Evolutionary conservation across 2,797 vertebrate species (phyloP).

Genomic region (Sebastes baramenuke): DNA sequence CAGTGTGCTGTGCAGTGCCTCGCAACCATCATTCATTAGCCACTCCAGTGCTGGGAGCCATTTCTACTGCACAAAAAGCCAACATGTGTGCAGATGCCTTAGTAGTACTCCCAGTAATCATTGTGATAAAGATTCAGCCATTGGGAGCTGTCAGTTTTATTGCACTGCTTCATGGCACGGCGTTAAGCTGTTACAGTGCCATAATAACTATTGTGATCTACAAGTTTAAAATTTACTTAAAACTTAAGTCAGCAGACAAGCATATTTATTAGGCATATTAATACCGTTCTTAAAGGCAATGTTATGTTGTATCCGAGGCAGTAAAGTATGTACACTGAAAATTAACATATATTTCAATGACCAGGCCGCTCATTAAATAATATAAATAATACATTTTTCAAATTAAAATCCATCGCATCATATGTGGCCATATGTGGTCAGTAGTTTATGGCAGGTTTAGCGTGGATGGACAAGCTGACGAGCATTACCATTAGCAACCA

Average conservation of each 20-base stretch:
- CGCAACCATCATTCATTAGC: constrained; percentile 48
- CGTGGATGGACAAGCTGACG: not conserved
- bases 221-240: constrained; percentile 24
- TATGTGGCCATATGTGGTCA: not conserved
- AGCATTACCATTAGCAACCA: not conserved
- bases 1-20: constrained; percentile 15
- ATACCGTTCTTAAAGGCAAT: not conserved
- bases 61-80: constrained; percentile 45
- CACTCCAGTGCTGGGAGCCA: constrained; percentile 37
- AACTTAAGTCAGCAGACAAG: not conserved
- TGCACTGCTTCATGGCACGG: constrained; percentile 8
- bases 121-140: constrained; percentile 53
- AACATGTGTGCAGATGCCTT: constrained; percentile 61
- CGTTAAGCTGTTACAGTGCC: constrained; percentile 26
- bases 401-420: not conserved
- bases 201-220: constrained; percentile 22
- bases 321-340: not conserved
- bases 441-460: not conserved
- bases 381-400: not conserved
- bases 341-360: not conserved
- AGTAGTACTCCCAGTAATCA: constrained; percentile 45
- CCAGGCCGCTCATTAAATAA: not conserved
- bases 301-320: not conserved
- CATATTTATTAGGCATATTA: not conserved
- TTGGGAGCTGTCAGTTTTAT: constrained; percentile 54